phyloP scores from a whole-genome alignment of 2,888 invertebrate species.

The Oegoconia quadripuncta region DNA sequence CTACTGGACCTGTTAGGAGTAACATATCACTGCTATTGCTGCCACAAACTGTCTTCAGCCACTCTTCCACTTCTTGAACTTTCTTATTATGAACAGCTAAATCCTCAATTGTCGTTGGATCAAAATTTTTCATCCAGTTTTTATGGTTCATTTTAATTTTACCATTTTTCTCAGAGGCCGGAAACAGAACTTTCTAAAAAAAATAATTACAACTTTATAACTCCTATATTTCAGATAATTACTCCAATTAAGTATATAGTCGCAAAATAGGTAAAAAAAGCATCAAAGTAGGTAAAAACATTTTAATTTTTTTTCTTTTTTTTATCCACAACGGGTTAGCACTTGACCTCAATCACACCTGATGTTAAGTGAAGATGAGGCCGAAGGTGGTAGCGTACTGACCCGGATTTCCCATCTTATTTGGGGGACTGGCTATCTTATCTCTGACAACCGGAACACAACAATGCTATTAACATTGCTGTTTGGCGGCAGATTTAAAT shows the following conservation, averaged over 20 bases:
- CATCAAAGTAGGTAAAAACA: no score
- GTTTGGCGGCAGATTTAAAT: no score
- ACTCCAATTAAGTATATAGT: not conserved
- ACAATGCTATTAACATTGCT: no score
- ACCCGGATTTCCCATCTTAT: no score
- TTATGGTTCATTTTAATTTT: slow-evolving; percentile 33
- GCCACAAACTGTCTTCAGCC: slow-evolving; percentile 73
- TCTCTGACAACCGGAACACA: no score
- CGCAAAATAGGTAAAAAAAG: no score
- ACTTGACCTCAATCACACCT: no score
- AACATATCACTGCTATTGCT: slow-evolving; percentile 74
- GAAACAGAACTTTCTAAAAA: not conserved
- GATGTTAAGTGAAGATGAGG: no score
- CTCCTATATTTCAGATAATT: not conserved
- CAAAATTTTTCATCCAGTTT: slow-evolving; percentile 81
- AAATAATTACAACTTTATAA: slow-evolving; percentile 7
- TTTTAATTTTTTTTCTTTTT: no score
- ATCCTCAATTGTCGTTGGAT: slow-evolving; percentile 79
- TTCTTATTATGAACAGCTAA: slow-evolving; percentile 88
- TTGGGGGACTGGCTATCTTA: no score
- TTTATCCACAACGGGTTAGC: no score
- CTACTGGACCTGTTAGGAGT: slow-evolving; percentile 89
- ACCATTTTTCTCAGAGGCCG: not conserved
- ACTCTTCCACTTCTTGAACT: slow-evolving; percentile 84
- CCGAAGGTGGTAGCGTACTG: no score